phyloP scores from a whole-genome alignment of 2,888 invertebrate species.

The Xestia c-nigrum region DNA sequence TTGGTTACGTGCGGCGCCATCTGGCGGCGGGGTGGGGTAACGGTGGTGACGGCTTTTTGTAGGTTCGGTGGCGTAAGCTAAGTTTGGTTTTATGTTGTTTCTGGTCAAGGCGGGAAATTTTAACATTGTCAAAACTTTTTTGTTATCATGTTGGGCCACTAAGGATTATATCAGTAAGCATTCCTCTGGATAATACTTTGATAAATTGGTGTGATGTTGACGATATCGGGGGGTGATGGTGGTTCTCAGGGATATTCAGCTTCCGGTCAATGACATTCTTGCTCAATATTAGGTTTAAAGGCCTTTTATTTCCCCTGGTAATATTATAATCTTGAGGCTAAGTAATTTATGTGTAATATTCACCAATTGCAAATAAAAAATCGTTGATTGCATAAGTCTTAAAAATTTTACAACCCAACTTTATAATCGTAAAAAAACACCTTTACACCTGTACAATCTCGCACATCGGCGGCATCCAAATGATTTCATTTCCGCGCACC shows the following conservation, averaged over 20 bases:
- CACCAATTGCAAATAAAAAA: too few species aligned
- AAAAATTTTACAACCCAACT: constrained; percentile 5
- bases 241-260: background rate
- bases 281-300: background rate
- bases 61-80: constrained; percentile 5
- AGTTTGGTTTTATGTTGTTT: background rate
- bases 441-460: constrained; percentile 9
- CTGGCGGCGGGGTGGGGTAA: constrained; percentile 25
- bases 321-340: background rate
- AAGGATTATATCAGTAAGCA: background rate
- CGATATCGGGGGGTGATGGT: background rate
- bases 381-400: background rate
- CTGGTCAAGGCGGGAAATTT: background rate
- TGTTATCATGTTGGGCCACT: background rate
- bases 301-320: background rate
- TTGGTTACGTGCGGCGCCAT: constrained; percentile 49
- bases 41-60: background rate
- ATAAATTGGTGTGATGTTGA: background rate
- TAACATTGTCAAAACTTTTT: background rate
- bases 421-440: constrained; percentile 21
- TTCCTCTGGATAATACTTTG: background rate
- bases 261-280: background rate
- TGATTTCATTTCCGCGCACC: constrained; percentile 61
- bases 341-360: background rate
- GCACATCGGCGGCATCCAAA: constrained; percentile 43